These are phyloP conservation scores for Caenorhabditis drosophilae DNA, from an alignment of 2,888 invertebrate species.

Conservation along the genomic window DNA sequence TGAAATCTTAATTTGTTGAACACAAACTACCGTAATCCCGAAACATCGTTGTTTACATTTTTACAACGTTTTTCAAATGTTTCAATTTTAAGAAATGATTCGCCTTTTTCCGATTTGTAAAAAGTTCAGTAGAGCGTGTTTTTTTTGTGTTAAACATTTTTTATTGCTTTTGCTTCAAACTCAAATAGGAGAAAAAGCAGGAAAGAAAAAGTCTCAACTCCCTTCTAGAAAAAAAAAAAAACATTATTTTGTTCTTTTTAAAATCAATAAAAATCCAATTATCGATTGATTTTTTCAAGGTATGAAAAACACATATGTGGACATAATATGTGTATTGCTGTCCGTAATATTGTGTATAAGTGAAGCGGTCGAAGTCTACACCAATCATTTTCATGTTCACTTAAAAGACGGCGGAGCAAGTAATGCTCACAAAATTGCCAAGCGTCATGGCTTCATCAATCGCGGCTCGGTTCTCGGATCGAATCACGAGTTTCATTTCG, in stretches of 20 bases:
- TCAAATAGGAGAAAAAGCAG: no score
- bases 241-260: background rate
- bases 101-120: no score
- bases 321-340: slow-evolving; percentile 37
- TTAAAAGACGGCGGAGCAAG: slow-evolving; percentile 71
- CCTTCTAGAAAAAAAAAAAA: no score
- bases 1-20: no score
- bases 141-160: no score
- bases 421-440: slow-evolving; percentile 81
- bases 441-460: slow-evolving; percentile 89
- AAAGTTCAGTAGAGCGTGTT: no score
- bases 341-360: slow-evolving; percentile 25
- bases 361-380: slow-evolving; percentile 78
- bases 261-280: background rate
- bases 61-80: no score
- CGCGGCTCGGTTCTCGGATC: slow-evolving; percentile 91
- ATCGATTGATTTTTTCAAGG: slow-evolving; percentile 9
- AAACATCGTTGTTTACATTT: no score
- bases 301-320: slow-evolving; percentile 44
- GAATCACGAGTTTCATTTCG: slow-evolving; percentile 89
- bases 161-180: no score
- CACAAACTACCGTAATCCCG: no score
- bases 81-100: no score
- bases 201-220: no score
- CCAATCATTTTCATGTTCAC: slow-evolving; percentile 91